Conservation (phyloP, 2,113 vertebrate genomes). For the Heliornis fulica region DNA sequence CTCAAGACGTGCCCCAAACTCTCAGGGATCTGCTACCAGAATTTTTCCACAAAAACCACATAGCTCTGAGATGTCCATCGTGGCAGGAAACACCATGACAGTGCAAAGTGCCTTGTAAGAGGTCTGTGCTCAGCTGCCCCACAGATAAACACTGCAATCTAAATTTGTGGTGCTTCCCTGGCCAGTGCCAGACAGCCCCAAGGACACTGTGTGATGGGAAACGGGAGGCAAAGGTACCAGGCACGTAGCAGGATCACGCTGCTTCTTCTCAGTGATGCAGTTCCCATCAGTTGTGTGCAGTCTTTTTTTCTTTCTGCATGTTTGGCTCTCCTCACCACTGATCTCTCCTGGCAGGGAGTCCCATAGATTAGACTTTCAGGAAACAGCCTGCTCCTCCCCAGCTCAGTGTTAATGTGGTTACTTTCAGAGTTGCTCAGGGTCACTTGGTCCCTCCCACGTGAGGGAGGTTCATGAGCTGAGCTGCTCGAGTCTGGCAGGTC, state of each 20-base stretch:
- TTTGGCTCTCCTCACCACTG: not conserved
- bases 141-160: not conserved
- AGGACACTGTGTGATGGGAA: not conserved
- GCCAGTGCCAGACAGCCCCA: not conserved
- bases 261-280: not conserved
- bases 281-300: not conserved
- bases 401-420: constrained; percentile 7
- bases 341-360: not conserved
- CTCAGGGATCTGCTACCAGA: not conserved
- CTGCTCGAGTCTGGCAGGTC: not conserved
- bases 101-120: not conserved
- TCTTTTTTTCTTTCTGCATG: not conserved
- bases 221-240: not conserved
- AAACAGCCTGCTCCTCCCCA: not conserved
- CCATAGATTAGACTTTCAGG: not conserved
- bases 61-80: not conserved
- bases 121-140: fast-evolving
- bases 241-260: fast-evolving
- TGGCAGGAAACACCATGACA: not conserved
- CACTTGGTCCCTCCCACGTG: not conserved
- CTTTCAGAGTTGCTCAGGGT: not conserved
- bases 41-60: not conserved
- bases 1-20: not conserved
- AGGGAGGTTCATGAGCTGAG: not conserved
- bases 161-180: not conserved